phyloP scores from a whole-genome alignment of 53 echinoderm and acorn worm genomes.

The Actinopyga echinites region DNA sequence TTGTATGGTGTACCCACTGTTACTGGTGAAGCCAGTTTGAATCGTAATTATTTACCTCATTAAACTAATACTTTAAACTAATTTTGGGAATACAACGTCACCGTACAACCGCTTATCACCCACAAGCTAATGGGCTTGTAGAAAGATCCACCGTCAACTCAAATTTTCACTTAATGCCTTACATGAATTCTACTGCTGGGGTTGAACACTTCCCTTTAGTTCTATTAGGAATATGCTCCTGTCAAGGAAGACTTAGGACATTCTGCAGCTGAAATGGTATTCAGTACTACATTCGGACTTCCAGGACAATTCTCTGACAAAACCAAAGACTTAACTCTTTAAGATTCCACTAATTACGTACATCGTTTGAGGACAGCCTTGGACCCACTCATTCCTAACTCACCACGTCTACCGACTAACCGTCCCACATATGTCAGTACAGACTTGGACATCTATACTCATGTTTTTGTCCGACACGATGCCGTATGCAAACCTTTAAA shows the following conservation, averaged over 20 bases:
- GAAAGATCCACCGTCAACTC: background rate
- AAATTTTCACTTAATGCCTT: background rate
- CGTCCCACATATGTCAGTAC: no score
- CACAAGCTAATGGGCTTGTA: background rate
- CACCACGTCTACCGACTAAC: no score
- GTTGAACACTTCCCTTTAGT: background rate
- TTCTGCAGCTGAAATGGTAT: background rate
- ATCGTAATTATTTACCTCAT: background rate
- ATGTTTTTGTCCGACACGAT: background rate
- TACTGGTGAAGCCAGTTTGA: conserved; percentile 12
- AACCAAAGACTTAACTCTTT: no score
- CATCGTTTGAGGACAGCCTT: background rate
- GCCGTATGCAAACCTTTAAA: background rate
- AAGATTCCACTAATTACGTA: conserved; percentile 20
- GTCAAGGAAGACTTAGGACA: background rate
- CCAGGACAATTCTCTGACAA: background rate
- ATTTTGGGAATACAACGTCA: background rate
- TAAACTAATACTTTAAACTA: background rate
- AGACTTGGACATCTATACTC: no score
- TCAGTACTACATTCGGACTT: background rate
- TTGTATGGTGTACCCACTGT: conserved; percentile 11
- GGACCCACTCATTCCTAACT: no score
- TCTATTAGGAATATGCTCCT: background rate
- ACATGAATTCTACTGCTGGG: background rate
- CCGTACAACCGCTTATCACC: background rate